Conservation (phyloP, 2,888 invertebrate genomes). For the Nesidiocoris tenuis region DNA sequence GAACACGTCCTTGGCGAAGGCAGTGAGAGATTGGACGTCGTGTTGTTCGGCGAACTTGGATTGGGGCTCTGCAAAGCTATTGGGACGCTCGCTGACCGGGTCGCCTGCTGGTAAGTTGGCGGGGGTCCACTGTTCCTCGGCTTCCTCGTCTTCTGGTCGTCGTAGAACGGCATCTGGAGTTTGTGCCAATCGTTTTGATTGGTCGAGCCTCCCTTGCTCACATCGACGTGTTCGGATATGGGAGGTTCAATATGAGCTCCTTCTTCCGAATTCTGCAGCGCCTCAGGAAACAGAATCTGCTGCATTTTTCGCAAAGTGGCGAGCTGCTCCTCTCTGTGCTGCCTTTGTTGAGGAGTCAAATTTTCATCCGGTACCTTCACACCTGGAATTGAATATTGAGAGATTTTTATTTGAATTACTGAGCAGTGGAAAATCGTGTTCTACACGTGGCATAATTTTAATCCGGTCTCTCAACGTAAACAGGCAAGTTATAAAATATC, state of each 20-base stretch:
- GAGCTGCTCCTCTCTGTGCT: slow-evolving; percentile 88
- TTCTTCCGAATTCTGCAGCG: slow-evolving; percentile 43
- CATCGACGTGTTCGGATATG: slow-evolving; percentile 51
- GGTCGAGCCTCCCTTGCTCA: slow-evolving; percentile 45
- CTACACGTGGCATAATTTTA: too few species aligned
- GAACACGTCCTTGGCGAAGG: slow-evolving; percentile 73
- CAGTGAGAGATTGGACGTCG: slow-evolving; percentile 68
- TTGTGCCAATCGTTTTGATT: slow-evolving; percentile 72
- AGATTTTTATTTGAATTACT: too few species aligned
- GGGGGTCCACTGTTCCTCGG: slow-evolving; percentile 66
- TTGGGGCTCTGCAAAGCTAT: slow-evolving; percentile 73
- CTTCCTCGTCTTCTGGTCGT: slow-evolving; percentile 66
- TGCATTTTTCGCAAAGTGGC: slow-evolving; percentile 91
- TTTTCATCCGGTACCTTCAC: slow-evolving; percentile 95
- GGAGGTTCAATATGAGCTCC: slow-evolving; percentile 52
- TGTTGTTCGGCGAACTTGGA: slow-evolving; percentile 69
- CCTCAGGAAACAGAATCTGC: slow-evolving; percentile 81
- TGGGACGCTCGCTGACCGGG: slow-evolving; percentile 71
- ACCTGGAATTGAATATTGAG: slow-evolving; percentile 56
- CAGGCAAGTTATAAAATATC: too few species aligned
- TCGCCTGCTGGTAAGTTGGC: slow-evolving; percentile 73
- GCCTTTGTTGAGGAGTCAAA: slow-evolving; percentile 91
- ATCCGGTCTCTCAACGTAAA: too few species aligned
- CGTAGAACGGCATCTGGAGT: slow-evolving; percentile 82
- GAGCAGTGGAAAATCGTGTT: too few species aligned